A percentile compares a stretch with the other conserved stretches of the same genome.
Evolutionary conservation across 2,797 vertebrate genomes (phyloP).

Genomic region (Varecia variegata): DNA sequence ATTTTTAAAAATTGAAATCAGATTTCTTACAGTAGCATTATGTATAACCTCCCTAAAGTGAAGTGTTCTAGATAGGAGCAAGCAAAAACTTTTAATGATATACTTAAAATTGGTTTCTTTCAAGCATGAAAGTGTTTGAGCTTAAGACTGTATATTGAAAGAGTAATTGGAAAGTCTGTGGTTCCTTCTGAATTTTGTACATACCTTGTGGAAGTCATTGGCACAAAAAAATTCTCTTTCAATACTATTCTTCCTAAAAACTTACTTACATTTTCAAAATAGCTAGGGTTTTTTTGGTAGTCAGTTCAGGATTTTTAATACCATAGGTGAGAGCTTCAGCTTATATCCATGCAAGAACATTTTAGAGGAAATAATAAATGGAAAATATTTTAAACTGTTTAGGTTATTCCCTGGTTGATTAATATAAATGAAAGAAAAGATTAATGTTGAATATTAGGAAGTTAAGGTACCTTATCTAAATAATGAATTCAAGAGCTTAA

Average conservation of each 20-base stretch:
- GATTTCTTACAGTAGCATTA: not conserved
- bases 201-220: not conserved
- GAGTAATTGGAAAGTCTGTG: not conserved
- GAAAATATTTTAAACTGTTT: slow-evolving; percentile 36
- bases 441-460: slow-evolving; percentile 12
- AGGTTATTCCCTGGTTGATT: not conserved
- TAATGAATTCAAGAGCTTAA: slow-evolving; percentile 16
- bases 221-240: not conserved
- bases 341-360: not conserved
- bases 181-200: slow-evolving; percentile 10
- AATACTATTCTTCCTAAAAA: not conserved
- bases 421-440: slow-evolving; percentile 20
- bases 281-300: not conserved
- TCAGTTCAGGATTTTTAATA: not conserved
- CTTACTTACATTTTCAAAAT: not conserved
- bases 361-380: slow-evolving; percentile 11
- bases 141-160: slow-evolving; percentile 8
- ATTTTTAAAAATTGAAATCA: slow-evolving; percentile 19
- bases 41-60: not conserved
- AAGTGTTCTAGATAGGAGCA: not conserved
- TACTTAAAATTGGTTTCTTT: slow-evolving; percentile 15
- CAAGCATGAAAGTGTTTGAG: not conserved
- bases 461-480: not conserved
- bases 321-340: not conserved
- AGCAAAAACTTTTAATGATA: not conserved